phyloP scores from a whole-genome alignment of 2,113 vertebrate genomes.

The Dromaius novaehollandiae region DNA sequence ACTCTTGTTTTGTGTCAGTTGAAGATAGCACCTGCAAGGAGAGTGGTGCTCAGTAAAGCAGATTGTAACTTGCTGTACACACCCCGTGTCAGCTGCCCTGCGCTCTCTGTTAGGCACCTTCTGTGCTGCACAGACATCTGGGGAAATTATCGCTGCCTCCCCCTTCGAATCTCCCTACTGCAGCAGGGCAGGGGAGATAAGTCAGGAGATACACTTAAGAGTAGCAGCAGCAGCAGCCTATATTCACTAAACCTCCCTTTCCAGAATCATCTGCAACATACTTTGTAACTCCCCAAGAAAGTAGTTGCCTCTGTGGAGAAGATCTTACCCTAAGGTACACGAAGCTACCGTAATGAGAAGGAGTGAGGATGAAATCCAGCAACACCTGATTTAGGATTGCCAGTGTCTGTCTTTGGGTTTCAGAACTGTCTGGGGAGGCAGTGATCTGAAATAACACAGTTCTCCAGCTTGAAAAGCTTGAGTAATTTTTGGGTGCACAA shows the following conservation, averaged over 20 bases:
- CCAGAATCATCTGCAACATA: not conserved
- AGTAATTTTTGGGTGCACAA: not conserved
- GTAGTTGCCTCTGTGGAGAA: not conserved
- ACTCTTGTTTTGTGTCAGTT: not conserved
- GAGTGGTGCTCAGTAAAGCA: not conserved
- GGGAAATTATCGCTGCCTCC: not conserved
- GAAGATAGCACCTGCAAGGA: not conserved
- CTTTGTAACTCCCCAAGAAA: not conserved
- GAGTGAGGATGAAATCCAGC: not conserved
- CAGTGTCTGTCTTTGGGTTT: not conserved
- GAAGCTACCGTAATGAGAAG: no score
- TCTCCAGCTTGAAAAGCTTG: not conserved
- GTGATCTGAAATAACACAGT: not conserved
- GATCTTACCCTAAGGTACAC: not conserved
- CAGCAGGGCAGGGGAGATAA: not conserved
- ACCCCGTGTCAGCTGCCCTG: no score
- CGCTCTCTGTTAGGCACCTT: not conserved
- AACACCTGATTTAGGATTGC: no score
- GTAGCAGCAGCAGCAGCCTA: not conserved
- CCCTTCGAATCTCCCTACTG: not conserved
- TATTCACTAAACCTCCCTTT: fast-evolving
- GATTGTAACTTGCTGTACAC: not conserved
- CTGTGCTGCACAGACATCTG: not conserved
- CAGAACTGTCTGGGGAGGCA: not conserved
- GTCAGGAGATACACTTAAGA: fast-evolving